Base-by-base conservation (phyloP, 92 coral and sea anemone species). In the Hydrozoanthus gracilis region DNA sequence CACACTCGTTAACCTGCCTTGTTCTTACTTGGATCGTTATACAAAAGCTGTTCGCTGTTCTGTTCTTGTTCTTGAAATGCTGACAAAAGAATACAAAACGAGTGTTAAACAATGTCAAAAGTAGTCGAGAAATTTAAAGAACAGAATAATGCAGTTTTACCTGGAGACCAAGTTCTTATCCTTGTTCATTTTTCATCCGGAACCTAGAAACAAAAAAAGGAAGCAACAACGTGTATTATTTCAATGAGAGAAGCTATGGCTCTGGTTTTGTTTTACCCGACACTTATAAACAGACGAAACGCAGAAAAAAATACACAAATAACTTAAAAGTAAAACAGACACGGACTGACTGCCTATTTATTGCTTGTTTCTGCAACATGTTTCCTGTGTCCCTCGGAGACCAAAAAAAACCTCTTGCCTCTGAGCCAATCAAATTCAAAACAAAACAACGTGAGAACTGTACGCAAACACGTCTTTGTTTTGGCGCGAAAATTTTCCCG, bases 121-220 rank as follows among this genome's bases (percentile, higher is more conserved):
- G 12, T 58, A 11, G 15, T 27, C 2, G 39, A 27, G 39, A 58
- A 16, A 11, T 8, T 11, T 58, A 14, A 58, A 58, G 15, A 0
- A 5, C 64, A 12, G 12, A 58, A 16, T 58, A 58, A 58, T 9
- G 4, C 64, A 68, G 8, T 68, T 20, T 14, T 68, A 68, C 73
- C 73, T 68, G 73, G 73, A 68, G 44, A 8, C 49, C 4, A 3
- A 6, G 47, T 35, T 35, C 14, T 35, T 4, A 5, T 27, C 13
- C 47, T 27, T 27, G 11, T 68, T 72, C 54, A 72, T 46, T 72
- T 72, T 12, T 45, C 77, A 45, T 72, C 77, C 4, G 77, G 77
- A 7, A 72, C 27, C 77, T 72, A n/a, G 18, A 72, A 54, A 44
- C 4, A 15, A 9, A 66, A 66, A 0, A 15, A 54, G 13, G 35